Evolutionary conservation across 2,113 vertebrate genomes (phyloP).

Genomic region (Laterallus jamaicensis): DNA sequence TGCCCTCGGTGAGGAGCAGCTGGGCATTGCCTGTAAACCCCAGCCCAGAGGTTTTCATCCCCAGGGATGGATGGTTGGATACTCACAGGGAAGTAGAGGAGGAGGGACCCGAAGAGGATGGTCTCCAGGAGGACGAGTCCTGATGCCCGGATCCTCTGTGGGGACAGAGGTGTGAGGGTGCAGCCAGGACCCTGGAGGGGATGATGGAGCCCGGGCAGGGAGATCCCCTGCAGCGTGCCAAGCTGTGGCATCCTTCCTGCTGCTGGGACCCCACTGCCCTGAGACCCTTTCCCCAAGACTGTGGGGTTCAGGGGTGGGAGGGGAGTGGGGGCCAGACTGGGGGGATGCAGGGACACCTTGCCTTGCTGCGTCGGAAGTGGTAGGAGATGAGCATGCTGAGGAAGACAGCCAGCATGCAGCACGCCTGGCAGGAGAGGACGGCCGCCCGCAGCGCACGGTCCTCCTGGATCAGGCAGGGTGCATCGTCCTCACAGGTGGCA

Average conservation of each 20-base stretch:
- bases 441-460: slow-evolving; percentile 76
- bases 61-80: accelerated
- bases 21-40: accelerated
- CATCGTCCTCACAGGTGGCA: slow-evolving; percentile 78
- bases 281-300: accelerated
- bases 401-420: slow-evolving; percentile 90
- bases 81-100: slow-evolving; percentile 96
- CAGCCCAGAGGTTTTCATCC: neutral
- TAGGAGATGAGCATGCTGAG: slow-evolving; percentile 91
- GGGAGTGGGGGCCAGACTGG: neutral
- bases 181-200: neutral
- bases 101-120: slow-evolving; percentile 93
- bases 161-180: neutral
- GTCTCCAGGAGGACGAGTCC: slow-evolving; percentile 91
- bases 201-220: neutral
- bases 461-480: slow-evolving; percentile 87
- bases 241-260: neutral
- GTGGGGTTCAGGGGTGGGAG: neutral
- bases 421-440: slow-evolving; percentile 83
- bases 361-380: slow-evolving; percentile 84
- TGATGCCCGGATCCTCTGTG: slow-evolving; percentile 88
- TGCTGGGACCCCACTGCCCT: neutral
- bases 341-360: neutral
- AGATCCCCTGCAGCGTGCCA: accelerated
- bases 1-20: neutral